Evolutionary conservation across 2,113 vertebrate species (phyloP).

Genomic region (Thunnus maccoyii): DNA sequence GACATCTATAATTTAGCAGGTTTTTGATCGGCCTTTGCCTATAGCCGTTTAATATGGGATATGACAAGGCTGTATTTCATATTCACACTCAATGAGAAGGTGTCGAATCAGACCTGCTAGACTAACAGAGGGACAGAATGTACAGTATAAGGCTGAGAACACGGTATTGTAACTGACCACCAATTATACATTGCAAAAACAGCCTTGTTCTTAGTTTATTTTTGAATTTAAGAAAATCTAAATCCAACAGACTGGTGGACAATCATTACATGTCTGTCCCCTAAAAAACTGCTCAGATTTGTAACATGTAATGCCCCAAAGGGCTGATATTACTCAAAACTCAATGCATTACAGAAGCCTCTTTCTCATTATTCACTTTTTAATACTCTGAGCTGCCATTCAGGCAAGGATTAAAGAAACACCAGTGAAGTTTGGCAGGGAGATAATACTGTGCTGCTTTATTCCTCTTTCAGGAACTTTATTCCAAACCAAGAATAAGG

Average conservation of each 20-base stretch:
- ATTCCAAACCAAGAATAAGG: conserved; percentile 31
- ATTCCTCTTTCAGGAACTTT: conserved; percentile 37
- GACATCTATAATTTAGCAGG: conserved; percentile 49
- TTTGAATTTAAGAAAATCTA: not conserved
- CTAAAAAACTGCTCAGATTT: conserved; percentile 22
- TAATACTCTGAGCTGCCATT: conserved; percentile 59
- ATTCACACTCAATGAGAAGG: conserved; percentile 39
- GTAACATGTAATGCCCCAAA: conserved; percentile 34
- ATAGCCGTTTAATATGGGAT: conserved; percentile 33
- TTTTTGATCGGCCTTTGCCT: conserved; percentile 56
- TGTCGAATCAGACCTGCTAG: conserved; percentile 11
- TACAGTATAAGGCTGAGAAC: conserved; percentile 6
- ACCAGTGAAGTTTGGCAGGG: conserved; percentile 35
- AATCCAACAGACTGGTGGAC: conserved; percentile 20
- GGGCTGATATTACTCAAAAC: conserved; percentile 44
- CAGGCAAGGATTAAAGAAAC: conserved; percentile 52
- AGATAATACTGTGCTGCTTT: conserved; percentile 26
- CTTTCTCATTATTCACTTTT: conserved; percentile 57
- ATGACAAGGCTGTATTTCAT: conserved; percentile 14
- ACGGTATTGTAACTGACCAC: not conserved
- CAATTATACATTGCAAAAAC: not conserved
- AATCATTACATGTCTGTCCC: conserved; percentile 3
- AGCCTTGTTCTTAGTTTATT: not conserved
- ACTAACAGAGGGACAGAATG: conserved; percentile 7
- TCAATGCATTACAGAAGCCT: conserved; percentile 18